A percentile compares a stretch with the other conserved stretches of the same genome.
Conservation (phyloP, 2,888 invertebrate species). For the Anoncus sp. region DNA sequence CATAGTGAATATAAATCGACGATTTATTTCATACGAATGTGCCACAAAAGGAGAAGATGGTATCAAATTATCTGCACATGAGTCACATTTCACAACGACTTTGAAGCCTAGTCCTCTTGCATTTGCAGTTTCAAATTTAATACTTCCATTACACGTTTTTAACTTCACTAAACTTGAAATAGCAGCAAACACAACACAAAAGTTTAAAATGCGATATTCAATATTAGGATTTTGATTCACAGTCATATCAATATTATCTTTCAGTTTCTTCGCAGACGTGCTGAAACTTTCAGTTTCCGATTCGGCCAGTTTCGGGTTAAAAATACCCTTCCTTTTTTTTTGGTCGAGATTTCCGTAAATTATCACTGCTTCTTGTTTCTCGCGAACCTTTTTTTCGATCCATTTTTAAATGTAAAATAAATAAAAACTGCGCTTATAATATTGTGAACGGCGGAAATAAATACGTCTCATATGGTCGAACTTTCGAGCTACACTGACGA, state of each 20-base stretch:
- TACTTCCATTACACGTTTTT: not conserved
- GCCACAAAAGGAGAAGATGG: not conserved
- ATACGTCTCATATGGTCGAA: too few species aligned
- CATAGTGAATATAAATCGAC: not conserved
- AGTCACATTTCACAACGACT: not conserved
- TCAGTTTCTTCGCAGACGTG: not conserved
- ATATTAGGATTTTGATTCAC: not conserved
- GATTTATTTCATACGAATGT: not conserved
- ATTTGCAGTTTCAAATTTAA: conserved; percentile 2
- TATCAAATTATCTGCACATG: not conserved
- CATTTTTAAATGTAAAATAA: too few species aligned
- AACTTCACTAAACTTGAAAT: not conserved
- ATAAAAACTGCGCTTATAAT: too few species aligned
- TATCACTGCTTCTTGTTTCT: not conserved
- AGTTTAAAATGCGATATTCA: conserved; percentile 8
- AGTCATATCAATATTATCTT: not conserved
- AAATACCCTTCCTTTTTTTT: not conserved
- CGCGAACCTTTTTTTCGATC: not conserved
- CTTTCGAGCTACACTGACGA: too few species aligned
- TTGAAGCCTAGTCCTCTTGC: conserved; percentile 6
- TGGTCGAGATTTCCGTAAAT: not conserved
- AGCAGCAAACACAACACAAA: not conserved
- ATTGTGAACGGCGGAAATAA: too few species aligned
- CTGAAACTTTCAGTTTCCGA: not conserved
- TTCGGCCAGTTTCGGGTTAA: not conserved